Percentiles rank a stretch among this genome's conserved stretches.
Evolutionary conservation across 2,113 vertebrate species (phyloP).

Genomic region (Danionella cerebrum): DNA sequence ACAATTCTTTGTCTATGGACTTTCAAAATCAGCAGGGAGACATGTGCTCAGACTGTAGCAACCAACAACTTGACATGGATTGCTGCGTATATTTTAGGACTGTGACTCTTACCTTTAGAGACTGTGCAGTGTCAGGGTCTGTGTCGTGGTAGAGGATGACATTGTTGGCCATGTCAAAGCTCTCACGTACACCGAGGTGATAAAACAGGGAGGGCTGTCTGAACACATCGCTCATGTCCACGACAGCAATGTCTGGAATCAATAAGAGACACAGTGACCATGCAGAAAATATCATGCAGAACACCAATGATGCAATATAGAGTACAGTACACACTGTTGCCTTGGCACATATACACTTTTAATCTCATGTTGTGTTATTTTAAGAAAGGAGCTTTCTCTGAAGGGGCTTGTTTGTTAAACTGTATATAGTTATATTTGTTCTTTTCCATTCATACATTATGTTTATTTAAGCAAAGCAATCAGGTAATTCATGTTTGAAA

Average conservation of each 20-base stretch:
- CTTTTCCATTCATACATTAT: background rate
- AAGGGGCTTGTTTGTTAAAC: background rate
- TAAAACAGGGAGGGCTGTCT: slow-evolving; percentile 88
- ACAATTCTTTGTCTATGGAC: no score
- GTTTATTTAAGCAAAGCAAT: background rate
- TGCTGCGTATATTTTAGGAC: background rate
- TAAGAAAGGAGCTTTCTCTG: background rate
- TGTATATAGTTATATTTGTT: background rate
- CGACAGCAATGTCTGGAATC: slow-evolving; percentile 84
- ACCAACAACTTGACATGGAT: background rate
- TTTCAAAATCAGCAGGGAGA: no score
- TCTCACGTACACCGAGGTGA: slow-evolving; percentile 90
- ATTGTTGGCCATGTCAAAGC: slow-evolving; percentile 92
- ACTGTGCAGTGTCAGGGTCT: slow-evolving; percentile 79
- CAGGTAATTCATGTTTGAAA: background rate
- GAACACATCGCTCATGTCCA: slow-evolving; percentile 91
- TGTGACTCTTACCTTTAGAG: slow-evolving; percentile 76
- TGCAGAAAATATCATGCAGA: background rate
- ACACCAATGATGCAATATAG: background rate
- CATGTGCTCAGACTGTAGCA: no score
- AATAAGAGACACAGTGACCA: slow-evolving; percentile 1
- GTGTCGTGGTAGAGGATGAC: slow-evolving; percentile 90
- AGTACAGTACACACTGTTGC: background rate
- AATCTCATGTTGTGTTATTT: background rate
- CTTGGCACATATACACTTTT: background rate